These are phyloP conservation scores for Solen grandis DNA, from an alignment of 1,140 invertebrate genomes.

Conservation along the genomic window DNA sequence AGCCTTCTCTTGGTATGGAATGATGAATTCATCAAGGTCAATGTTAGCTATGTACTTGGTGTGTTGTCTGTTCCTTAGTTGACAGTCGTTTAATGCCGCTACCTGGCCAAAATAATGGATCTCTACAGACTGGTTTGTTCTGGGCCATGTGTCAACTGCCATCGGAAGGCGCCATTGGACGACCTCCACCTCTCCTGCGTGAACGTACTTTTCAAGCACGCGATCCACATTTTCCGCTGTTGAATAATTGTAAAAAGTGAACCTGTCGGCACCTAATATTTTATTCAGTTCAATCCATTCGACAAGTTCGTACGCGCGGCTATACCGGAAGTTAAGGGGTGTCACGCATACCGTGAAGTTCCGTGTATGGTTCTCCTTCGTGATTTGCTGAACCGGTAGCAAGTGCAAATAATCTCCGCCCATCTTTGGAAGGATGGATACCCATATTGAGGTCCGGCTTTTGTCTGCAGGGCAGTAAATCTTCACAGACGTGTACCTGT, in stretches of 20 bases:
- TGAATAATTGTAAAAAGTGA: conserved; percentile 96
- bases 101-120: conserved; percentile 52
- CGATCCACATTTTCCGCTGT: conserved; percentile 87
- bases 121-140: neutral
- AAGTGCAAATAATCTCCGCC: too few relatives aligned
- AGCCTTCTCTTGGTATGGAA: conserved; percentile 11
- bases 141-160: conserved; percentile 66
- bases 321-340: conserved; percentile 94
- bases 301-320: conserved; percentile 88
- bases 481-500: too few relatives aligned
- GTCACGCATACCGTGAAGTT: conserved; percentile 94
- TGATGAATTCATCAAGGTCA: conserved; percentile 58
- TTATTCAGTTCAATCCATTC: conserved; percentile 96
- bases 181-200: conserved; percentile 85
- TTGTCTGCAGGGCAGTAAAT: too few relatives aligned
- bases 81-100: conserved; percentile 53
- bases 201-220: conserved; percentile 88
- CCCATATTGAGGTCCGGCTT: too few relatives aligned
- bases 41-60: conserved; percentile 45
- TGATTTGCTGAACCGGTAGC: too few relatives aligned
- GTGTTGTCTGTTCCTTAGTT: conserved; percentile 37
- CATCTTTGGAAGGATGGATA: too few relatives aligned
- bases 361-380: too few relatives aligned
- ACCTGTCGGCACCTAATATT: conserved; percentile 92
- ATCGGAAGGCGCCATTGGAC: conserved; percentile 93